Percentiles rank a stretch among this genome's conserved stretches.
Conservation (phyloP, 2,113 vertebrate species). For the Gallinago undulata region DNA sequence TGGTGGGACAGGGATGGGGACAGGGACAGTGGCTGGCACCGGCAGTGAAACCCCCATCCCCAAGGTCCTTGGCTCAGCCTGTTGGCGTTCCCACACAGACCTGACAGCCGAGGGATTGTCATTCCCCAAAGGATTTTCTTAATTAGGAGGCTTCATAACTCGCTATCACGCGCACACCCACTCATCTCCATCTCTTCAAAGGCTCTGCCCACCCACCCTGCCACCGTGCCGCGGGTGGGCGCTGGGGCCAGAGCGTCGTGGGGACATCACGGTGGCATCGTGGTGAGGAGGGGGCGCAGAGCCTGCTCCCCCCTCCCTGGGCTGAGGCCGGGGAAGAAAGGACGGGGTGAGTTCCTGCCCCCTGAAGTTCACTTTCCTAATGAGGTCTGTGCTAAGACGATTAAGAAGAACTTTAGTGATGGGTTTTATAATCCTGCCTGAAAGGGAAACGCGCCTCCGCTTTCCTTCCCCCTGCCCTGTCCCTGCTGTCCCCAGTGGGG, state of each 20-base stretch:
- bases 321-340: not conserved
- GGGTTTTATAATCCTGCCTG: not conserved
- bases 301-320: not conserved
- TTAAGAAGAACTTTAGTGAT: not conserved
- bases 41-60: fast-evolving
- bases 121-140: conserved; percentile 8
- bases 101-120: not conserved
- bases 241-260: fast-evolving
- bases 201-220: not conserved
- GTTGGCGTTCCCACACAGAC: not conserved
- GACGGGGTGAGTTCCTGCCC: not conserved
- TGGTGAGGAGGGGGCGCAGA: fast-evolving
- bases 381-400: not conserved
- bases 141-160: not conserved
- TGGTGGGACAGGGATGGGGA: not conserved
- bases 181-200: not conserved
- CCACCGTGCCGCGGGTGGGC: fast-evolving
- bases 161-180: not conserved
- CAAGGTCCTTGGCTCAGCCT: not conserved
- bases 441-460: fast-evolving
- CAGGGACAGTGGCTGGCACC: not conserved
- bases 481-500: not conserved
- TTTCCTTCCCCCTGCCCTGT: not conserved
- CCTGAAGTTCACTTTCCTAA: not conserved
- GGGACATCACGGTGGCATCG: fast-evolving